Evolutionary conservation across 2,888 invertebrate genomes (phyloP).

Genomic region (Acronicta aceris): DNA sequence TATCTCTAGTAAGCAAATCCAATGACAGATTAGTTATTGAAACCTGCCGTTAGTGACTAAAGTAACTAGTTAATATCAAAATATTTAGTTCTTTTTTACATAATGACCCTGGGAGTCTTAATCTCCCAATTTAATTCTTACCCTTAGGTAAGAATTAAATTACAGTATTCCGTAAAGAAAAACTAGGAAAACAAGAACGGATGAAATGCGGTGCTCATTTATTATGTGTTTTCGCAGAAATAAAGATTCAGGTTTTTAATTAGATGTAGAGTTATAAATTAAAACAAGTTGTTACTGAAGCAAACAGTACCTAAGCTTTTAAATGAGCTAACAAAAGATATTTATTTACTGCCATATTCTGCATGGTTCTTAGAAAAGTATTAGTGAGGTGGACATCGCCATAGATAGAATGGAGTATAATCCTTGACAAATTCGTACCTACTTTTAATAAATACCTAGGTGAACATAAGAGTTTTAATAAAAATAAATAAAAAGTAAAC

Average conservation of each 20-base stretch:
- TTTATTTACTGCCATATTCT: neutral
- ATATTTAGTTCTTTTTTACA: no score
- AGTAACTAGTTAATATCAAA: no score
- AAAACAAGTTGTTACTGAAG: neutral
- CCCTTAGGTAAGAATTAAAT: neutral
- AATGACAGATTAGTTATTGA: no score
- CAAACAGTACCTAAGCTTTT: neutral
- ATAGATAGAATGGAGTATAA: no score
- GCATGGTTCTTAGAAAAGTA: no score
- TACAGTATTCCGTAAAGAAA: neutral
- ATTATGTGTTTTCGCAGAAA: neutral
- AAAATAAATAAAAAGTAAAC: no score
- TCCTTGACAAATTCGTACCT: no score
- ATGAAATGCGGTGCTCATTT: neutral
- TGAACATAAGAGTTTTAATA: neutral
- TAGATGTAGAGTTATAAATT: neutral
- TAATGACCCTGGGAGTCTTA: no score
- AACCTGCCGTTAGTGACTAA: no score
- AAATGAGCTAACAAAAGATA: neutral
- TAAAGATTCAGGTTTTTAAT: neutral
- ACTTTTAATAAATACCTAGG: no score
- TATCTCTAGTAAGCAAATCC: no score
- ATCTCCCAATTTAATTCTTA: neutral
- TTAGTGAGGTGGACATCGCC: no score
- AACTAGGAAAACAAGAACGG: neutral